Percentiles rank a stretch among this genome's conserved stretches.
phyloP scores from a whole-genome alignment of 2,113 vertebrate genomes.

The Sylvietta virens region DNA sequence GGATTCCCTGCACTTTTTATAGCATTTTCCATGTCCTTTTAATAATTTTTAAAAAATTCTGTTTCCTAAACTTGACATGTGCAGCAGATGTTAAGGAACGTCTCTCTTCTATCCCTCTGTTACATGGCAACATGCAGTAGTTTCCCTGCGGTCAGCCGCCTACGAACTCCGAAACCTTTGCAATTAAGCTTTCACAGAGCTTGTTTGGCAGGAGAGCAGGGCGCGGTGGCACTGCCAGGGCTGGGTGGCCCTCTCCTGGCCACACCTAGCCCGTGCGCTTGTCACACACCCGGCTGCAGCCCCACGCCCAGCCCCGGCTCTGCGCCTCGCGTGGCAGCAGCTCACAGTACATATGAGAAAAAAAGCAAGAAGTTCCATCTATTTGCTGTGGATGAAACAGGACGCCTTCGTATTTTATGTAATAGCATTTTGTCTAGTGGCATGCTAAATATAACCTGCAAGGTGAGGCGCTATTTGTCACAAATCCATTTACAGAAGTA shows the following conservation, averaged over 20 bases:
- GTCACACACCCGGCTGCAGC: neutral
- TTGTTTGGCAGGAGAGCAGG: neutral
- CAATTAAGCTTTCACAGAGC: neutral
- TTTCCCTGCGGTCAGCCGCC: neutral
- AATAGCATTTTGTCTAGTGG: neutral
- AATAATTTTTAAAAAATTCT: neutral
- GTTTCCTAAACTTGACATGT: neutral
- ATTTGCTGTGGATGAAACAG: neutral
- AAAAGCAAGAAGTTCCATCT: neutral
- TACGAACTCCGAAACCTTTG: neutral
- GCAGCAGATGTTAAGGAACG: rapidly evolving
- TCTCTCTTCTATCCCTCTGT: neutral
- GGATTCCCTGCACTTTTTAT: neutral
- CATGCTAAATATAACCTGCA: too few species aligned
- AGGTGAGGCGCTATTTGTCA: neutral
- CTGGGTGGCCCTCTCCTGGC: constrained; percentile 59
- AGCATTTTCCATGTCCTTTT: neutral
- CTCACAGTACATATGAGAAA: rapidly evolving
- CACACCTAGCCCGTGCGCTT: neutral
- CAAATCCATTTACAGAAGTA: neutral
- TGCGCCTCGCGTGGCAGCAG: neutral
- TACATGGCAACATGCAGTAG: rapidly evolving
- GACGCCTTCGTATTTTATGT: rapidly evolving
- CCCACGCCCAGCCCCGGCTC: neutral
- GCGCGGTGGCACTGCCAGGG: neutral